Conservation (phyloP, 2,113 vertebrate genomes). For the Psettodes erumei region DNA sequence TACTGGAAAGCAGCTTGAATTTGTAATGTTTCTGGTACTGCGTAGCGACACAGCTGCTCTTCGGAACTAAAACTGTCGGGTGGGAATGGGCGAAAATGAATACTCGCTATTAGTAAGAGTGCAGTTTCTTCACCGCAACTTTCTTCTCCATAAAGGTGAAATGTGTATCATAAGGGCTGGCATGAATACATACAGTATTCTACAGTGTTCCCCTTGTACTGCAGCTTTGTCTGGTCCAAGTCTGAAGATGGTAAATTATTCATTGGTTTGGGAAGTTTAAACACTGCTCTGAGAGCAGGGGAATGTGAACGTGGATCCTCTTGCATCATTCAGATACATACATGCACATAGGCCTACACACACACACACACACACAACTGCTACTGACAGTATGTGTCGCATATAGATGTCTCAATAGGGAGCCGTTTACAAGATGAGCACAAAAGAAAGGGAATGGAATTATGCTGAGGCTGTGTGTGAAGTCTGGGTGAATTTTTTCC, state of each 20-base stretch:
- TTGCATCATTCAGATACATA: slow-evolving; percentile 57
- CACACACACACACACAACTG: slow-evolving; percentile 6
- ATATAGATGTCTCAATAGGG: slow-evolving; percentile 19
- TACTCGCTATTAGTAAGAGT: neutral
- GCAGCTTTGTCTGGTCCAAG: slow-evolving; percentile 49
- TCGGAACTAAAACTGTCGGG: slow-evolving; percentile 19
- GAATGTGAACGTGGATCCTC: slow-evolving; percentile 52
- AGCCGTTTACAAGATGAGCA: slow-evolving; percentile 33
- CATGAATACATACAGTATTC: slow-evolving; percentile 3
- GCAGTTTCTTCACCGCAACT: neutral
- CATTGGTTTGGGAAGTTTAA: slow-evolving; percentile 62
- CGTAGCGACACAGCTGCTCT: slow-evolving; percentile 45
- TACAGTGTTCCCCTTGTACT: slow-evolving; percentile 15
- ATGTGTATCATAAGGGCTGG: slow-evolving; percentile 24
- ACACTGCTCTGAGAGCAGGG: slow-evolving; percentile 53
- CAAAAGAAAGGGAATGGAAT: neutral
- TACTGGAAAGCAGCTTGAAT: slow-evolving; percentile 41
- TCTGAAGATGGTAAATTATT: slow-evolving; percentile 69
- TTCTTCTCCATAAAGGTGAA: slow-evolving; percentile 27
- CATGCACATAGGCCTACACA: neutral
- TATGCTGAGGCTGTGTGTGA: slow-evolving; percentile 29
- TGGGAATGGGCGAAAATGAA: neutral
- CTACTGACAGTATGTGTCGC: slow-evolving; percentile 16
- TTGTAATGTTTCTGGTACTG: slow-evolving; percentile 45
- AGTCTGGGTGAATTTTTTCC: slow-evolving; percentile 19